Conservation (phyloP, 1,140 invertebrate genomes). For the Forficula auricularia region DNA sequence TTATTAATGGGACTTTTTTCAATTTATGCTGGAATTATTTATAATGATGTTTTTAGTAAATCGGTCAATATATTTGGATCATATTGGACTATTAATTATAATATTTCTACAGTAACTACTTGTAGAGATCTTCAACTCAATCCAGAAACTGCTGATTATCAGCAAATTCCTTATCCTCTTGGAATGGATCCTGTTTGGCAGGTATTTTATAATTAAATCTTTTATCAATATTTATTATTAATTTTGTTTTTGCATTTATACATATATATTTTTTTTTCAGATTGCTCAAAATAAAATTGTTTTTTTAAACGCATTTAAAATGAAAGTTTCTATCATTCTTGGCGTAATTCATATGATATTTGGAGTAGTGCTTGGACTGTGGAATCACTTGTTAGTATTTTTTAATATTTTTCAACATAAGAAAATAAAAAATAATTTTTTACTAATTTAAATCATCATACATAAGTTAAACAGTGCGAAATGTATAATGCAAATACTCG, state of each 20-base stretch:
- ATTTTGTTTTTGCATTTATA: too few species aligned
- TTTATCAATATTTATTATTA: not conserved
- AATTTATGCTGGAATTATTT: conserved; percentile 94
- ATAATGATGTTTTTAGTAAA: conserved; percentile 97
- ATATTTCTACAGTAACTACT: conserved; percentile 28
- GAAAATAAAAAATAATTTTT: not conserved
- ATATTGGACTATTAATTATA: conserved; percentile 52
- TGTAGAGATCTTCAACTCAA: conserved; percentile 44
- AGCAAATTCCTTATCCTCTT: conserved; percentile 59
- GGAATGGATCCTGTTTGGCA: conserved; percentile 93
- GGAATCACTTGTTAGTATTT: conserved; percentile 46
- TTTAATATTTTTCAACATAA: not conserved
- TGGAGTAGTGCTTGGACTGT: conserved; percentile 63
- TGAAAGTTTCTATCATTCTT: conserved; percentile 88
- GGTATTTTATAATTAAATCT: conserved; percentile 24
- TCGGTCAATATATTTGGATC: conserved; percentile 93
- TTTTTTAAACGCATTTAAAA: conserved; percentile 83
- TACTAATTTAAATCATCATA: not conserved
- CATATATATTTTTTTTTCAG: conserved; percentile 12
- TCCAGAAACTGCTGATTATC: conserved; percentile 39
- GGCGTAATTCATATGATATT: conserved; percentile 85
- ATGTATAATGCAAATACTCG: not conserved
- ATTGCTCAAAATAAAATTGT: conserved; percentile 67
- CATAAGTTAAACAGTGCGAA: not conserved
- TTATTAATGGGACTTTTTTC: conserved; percentile 96